Conservation (phyloP, 2,888 invertebrate species). For the Chirona hameri region DNA sequence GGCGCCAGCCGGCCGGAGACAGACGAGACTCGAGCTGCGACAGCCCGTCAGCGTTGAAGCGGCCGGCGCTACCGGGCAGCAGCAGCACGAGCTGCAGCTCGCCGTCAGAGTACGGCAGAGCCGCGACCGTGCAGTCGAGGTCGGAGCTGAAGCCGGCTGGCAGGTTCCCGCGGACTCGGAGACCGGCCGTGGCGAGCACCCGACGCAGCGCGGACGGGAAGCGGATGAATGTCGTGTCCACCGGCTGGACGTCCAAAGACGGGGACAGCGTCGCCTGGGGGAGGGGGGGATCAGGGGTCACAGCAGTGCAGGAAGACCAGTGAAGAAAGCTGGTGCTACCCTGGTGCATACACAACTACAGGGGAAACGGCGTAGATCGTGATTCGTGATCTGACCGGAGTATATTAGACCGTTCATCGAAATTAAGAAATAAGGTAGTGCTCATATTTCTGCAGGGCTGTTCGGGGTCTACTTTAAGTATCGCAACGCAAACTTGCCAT, state of each 20-base stretch:
- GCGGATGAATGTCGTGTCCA: constrained; percentile 39
- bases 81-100: constrained; percentile 38
- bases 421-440: no score
- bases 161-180: constrained; percentile 34
- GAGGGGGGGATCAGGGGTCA: not conserved
- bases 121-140: constrained; percentile 35
- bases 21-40: constrained; percentile 36
- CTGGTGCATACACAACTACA: no score
- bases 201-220: constrained; percentile 39
- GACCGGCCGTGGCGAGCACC: constrained; percentile 35
- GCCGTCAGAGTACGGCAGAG: constrained; percentile 33
- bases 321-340: no score
- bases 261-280: constrained; percentile 35
- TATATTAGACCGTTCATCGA: no score
- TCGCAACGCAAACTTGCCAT: no score
- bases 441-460: no score
- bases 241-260: constrained; percentile 33
- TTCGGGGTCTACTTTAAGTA: no score
- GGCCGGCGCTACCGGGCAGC: constrained; percentile 38
- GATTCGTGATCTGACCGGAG: no score
- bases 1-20: constrained; percentile 35
- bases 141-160: constrained; percentile 36
- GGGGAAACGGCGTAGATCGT: not conserved
- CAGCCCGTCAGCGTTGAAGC: constrained; percentile 38
- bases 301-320: no score